Evolutionary conservation across 1,140 invertebrate species (phyloP), one percentile per base, ranked within the genome.

Genomic region (Sesamia nonagrioides): DNA sequence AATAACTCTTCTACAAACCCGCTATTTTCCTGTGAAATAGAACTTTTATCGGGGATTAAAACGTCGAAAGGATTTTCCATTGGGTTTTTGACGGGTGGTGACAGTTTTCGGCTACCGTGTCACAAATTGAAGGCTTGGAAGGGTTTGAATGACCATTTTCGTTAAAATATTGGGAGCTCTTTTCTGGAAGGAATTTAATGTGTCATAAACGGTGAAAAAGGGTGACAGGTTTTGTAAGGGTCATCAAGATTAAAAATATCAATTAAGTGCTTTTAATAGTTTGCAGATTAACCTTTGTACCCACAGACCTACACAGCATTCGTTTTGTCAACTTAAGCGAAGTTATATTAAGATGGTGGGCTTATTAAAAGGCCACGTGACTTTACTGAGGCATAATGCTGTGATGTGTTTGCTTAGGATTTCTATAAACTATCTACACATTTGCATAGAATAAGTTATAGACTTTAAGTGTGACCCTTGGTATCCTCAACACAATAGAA

Each of bases 31-130:
- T 40, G n/a, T 35, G 18, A 50, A 63, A 75, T 50, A 61, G 13
- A 21, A 48, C 42, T 75, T 63, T 75, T 75, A 61, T 63, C 58
- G 42, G 42, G 54, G 56, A 75, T 75, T 75, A 75, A 75, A 75
- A 18, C 37, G 73, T 63, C 58, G 42, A 63, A 27, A 75, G 42
- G 42, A 56, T 37, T 75, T 75, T 61, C 54, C 54, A 54, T 42
- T 11, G 58, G 13, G 15, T 18, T 8, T 27, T 15, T 61, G 73
- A 63, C 21, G 73, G 58, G 21, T 33, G 71, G n/a, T 75, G 73
- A 61, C 73, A 75, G 56, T 52, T 37, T 75, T 60, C 58, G 73
- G 58, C 37, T 7, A 61, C 73, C 21, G 40, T 61, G 58, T 75
- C 73, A 74, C 17, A 61, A 75, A 37, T 37, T 75, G 40, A 48